These are phyloP conservation scores for Chorisops tibialis DNA, from an alignment of 2,888 invertebrate genomes.

Conservation along the genomic window DNA sequence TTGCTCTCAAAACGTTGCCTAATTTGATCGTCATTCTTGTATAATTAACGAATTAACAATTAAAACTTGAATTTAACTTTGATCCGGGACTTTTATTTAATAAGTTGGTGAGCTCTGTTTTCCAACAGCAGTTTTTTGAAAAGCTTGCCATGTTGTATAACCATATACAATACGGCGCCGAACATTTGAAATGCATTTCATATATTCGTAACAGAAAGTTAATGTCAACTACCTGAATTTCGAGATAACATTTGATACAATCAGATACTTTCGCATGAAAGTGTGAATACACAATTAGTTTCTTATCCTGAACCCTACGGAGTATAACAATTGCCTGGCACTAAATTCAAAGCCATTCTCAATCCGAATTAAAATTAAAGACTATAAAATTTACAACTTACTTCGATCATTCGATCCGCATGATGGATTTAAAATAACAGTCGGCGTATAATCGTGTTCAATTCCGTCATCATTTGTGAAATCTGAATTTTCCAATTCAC, in stretches of 20 bases:
- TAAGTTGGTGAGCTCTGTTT: too few relatives aligned
- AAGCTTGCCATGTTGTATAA: too few relatives aligned
- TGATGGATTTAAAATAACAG: constrained; percentile 69
- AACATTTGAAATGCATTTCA: too few relatives aligned
- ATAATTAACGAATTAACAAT: too few relatives aligned
- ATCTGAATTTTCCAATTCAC: constrained; percentile 67
- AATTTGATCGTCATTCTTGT: too few relatives aligned
- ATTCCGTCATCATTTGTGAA: constrained; percentile 57
- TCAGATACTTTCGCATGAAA: not conserved
- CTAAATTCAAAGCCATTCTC: not conserved
- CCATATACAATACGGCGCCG: too few relatives aligned
- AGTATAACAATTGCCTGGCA: not conserved
- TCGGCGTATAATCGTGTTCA: constrained; percentile 68
- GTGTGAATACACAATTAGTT: not conserved
- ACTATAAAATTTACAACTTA: constrained; percentile 44
- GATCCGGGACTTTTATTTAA: too few relatives aligned
- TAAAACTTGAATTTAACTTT: too few relatives aligned
- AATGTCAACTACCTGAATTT: not conserved
- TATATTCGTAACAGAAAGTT: not conserved
- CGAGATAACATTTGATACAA: not conserved
- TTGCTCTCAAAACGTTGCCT: too few relatives aligned
- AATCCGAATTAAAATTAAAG: too few relatives aligned
- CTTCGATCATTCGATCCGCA: constrained; percentile 72
- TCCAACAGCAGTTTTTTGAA: too few relatives aligned
- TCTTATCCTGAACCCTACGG: not conserved